These are phyloP conservation scores for Temnothorax rugatulus DNA, from an alignment of 2,888 invertebrate genomes.

Conservation along the genomic window DNA sequence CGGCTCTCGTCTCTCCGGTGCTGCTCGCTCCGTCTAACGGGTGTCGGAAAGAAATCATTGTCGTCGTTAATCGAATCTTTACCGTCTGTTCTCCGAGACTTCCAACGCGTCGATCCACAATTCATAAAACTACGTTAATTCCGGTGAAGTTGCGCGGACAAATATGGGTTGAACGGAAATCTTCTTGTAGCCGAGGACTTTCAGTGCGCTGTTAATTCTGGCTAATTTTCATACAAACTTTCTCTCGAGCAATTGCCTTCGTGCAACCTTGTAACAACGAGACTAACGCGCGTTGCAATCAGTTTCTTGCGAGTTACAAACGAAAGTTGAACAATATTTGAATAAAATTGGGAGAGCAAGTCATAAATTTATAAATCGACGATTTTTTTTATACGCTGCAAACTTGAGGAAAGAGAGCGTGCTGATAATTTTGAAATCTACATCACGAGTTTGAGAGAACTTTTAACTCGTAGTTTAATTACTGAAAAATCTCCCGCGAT, in stretches of 20 bases:
- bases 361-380: not conserved
- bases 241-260: not conserved
- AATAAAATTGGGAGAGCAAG: not conserved
- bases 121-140: not conserved
- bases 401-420: not conserved
- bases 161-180: not conserved
- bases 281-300: not conserved
- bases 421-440: not conserved
- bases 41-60: conserved; percentile 52
- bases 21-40: conserved; percentile 62
- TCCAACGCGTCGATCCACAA: not conserved
- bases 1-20: conserved; percentile 28
- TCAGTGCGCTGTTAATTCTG: not conserved
- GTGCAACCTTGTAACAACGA: too few species aligned
- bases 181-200: not conserved
- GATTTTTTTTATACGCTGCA: not conserved
- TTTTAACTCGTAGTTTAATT: not conserved
- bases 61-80: not conserved
- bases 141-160: not conserved
- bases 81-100: not conserved
- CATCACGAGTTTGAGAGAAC: not conserved
- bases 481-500: not conserved
- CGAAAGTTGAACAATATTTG: not conserved
- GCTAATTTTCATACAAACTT: conserved; percentile 15
- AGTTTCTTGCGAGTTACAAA: not conserved